Evolutionary conservation across 2,888 invertebrate genomes (phyloP).

Genomic region (Spisula subtruncata): DNA sequence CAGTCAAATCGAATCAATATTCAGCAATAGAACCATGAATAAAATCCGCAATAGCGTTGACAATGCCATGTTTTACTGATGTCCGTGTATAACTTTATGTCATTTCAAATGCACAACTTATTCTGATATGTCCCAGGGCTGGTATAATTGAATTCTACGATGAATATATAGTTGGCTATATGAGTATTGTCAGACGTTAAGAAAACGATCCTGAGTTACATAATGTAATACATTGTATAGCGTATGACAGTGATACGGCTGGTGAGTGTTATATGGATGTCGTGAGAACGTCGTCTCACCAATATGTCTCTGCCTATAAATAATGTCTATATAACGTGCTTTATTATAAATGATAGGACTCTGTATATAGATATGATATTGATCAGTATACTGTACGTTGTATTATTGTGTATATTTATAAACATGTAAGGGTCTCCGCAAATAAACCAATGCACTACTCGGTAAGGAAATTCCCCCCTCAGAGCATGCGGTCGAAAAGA

Average conservation of each 20-base stretch:
- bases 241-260: background rate
- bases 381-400: background rate
- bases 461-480: too few relatives aligned
- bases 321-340: background rate
- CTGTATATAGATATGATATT: background rate
- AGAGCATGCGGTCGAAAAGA: background rate
- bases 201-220: background rate
- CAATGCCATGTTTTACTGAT: background rate
- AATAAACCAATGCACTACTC: too few relatives aligned
- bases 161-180: background rate
- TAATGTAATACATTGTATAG: background rate
- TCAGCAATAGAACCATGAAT: background rate
- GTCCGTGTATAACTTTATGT: background rate
- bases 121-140: background rate
- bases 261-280: background rate
- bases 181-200: background rate
- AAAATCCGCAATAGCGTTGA: background rate
- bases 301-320: background rate
- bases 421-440: background rate
- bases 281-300: background rate
- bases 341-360: background rate
- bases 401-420: background rate
- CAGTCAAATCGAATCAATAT: background rate
- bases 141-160: conserved; percentile 1
- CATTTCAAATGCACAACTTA: background rate